These are phyloP conservation scores for Percina caprodes DNA, from an alignment of 2,113 vertebrate genomes.

Conservation along the genomic window DNA sequence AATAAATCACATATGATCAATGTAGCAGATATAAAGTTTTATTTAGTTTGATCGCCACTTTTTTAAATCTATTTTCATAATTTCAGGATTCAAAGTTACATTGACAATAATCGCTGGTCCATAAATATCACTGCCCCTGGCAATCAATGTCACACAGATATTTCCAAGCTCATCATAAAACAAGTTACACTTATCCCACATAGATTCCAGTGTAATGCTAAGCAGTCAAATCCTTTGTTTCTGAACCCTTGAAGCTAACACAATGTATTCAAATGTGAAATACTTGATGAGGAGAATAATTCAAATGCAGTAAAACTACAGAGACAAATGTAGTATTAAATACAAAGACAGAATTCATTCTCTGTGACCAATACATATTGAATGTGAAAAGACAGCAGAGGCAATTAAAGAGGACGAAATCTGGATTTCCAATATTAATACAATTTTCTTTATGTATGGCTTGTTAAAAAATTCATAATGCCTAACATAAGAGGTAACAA, in stretches of 20 bases:
- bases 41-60: not conserved
- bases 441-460: conserved; percentile 17
- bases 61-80: conserved; percentile 12
- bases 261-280: not conserved
- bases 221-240: conserved; percentile 12
- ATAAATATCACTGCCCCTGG: conserved; percentile 6
- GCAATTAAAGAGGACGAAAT: conserved; percentile 12
- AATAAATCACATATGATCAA: conserved; percentile 53
- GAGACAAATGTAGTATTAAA: conserved; percentile 16
- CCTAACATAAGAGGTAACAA: conserved; percentile 2
- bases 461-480: conserved; percentile 31
- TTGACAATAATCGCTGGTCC: conserved; percentile 12
- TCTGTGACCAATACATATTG: not conserved
- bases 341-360: conserved; percentile 24
- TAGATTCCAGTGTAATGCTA: conserved; percentile 10
- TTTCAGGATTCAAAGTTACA: conserved; percentile 26
- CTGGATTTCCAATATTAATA: conserved; percentile 26
- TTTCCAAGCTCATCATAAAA: conserved; percentile 10
- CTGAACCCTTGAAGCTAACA: not conserved
- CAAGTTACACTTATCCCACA: not conserved
- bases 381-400: conserved; percentile 23
- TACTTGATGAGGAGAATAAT: not conserved
- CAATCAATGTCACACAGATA: conserved; percentile 17
- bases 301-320: conserved; percentile 20
- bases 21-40: conserved; percentile 21